Percentiles rank a stretch among this genome's conserved stretches.
Evolutionary conservation across 2,113 vertebrate genomes (phyloP).

Genomic region (Serinus canaria): DNA sequence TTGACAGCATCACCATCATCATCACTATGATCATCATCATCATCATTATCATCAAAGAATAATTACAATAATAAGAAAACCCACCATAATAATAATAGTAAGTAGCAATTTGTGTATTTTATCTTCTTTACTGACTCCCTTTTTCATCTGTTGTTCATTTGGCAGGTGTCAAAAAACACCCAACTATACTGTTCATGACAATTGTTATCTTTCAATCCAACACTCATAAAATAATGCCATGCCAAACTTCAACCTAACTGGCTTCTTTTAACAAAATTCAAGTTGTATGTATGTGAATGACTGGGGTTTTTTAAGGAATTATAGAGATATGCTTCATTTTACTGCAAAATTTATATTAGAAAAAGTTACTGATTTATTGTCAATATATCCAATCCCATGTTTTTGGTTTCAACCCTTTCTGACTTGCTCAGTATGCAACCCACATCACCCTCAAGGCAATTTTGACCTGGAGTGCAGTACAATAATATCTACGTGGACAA

Average conservation of each 20-base stretch:
- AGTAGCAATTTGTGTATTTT: not conserved
- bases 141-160: not conserved
- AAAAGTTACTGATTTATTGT: not conserved
- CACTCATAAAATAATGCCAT: not conserved
- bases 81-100: not conserved
- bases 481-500: not conserved
- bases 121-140: accelerated
- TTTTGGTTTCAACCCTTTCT: not conserved
- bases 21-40: too few species aligned
- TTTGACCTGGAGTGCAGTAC: not conserved
- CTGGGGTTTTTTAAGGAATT: not conserved
- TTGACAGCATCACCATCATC: not conserved
- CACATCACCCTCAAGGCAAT: not conserved
- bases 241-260: not conserved
- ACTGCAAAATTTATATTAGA: not conserved
- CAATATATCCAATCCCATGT: not conserved
- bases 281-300: not conserved
- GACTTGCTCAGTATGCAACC: not conserved
- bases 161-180: not conserved
- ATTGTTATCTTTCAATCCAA: not conserved
- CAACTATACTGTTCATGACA: not conserved
- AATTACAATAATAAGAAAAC: not conserved
- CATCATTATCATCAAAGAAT: too few species aligned
- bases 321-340: not conserved
- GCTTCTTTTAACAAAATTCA: not conserved